Evolutionary conservation across 2,888 invertebrate genomes (phyloP).

Genomic region (Lathronympha strigana): DNA sequence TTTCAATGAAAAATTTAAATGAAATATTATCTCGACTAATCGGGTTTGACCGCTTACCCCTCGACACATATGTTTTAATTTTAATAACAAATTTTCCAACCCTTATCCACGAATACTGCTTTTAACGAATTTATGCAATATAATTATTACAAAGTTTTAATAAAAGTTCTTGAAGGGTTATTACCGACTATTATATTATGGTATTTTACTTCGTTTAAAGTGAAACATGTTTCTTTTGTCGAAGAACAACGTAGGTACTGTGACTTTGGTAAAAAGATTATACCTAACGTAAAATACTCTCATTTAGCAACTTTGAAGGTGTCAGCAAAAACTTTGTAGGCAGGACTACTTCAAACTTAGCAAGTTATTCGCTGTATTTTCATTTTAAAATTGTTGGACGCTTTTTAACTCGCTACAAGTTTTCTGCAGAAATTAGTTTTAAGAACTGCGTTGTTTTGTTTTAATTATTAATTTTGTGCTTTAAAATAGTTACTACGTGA

Average conservation of each 20-base stretch:
- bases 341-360: slow-evolving; percentile 42
- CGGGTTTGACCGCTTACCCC: no score
- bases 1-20: no score
- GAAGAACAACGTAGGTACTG: neutral
- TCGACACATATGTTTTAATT: no score
- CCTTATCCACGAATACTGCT: no score
- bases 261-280: slow-evolving; percentile 20
- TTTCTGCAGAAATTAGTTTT: slow-evolving; percentile 46
- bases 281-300: slow-evolving; percentile 24
- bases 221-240: neutral
- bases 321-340: slow-evolving; percentile 46
- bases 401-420: slow-evolving; percentile 46
- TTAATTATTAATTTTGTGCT: slow-evolving; percentile 40
- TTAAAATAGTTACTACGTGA: slow-evolving; percentile 16
- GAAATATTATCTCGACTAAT: no score
- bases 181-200: no score
- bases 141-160: neutral
- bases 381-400: slow-evolving; percentile 47
- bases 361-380: slow-evolving; percentile 48
- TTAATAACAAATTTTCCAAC: no score
- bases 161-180: no score
- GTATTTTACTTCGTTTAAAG: neutral
- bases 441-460: slow-evolving; percentile 45
- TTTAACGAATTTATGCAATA: no score
- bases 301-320: slow-evolving; percentile 34